A percentile compares a stretch with the other conserved stretches of the same genome.
Evolutionary conservation across 1,140 invertebrate genomes (phyloP).

Genomic region (Goniozus legneri): DNA sequence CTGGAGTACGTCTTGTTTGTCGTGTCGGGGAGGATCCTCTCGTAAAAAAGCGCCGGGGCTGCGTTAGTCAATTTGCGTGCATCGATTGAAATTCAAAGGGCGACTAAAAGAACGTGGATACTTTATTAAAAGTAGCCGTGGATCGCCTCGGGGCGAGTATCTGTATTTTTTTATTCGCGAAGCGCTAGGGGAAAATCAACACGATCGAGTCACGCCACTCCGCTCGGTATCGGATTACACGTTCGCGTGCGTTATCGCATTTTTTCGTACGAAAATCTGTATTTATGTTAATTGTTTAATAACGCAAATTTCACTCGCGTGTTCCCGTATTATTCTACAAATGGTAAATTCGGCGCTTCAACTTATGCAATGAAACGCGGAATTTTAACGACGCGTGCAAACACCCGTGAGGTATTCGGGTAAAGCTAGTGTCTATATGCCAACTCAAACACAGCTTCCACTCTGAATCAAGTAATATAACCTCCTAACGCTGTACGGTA

Average conservation of each 20-base stretch:
- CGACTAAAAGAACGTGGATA: slow-evolving; percentile 2
- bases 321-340: neutral
- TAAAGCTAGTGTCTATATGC: slow-evolving; percentile 25
- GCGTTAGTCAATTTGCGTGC: too few relatives aligned
- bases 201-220: slow-evolving; percentile 8
- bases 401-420: slow-evolving; percentile 19
- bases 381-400: slow-evolving; percentile 23
- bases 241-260: slow-evolving; percentile 38
- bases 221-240: slow-evolving; percentile 39
- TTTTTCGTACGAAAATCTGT: too few relatives aligned
- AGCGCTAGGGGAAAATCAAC: slow-evolving; percentile 25
- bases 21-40: too few relatives aligned
- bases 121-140: slow-evolving; percentile 29
- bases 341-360: too few relatives aligned
- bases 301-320: neutral
- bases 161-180: slow-evolving; percentile 13
- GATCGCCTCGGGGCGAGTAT: slow-evolving; percentile 23
- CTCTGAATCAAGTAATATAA: too few relatives aligned
- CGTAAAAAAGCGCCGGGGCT: too few relatives aligned
- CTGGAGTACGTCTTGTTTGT: too few relatives aligned
- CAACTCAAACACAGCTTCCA: slow-evolving; percentile 1
- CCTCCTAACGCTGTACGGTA: too few relatives aligned
- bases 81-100: too few relatives aligned
- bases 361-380: neutral
- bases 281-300: too few relatives aligned